Evolutionary conservation across 2,113 vertebrate genomes (phyloP), one percentile per base, ranked within the genome.

Genomic region (Eulacestoma nigropectus): DNA sequence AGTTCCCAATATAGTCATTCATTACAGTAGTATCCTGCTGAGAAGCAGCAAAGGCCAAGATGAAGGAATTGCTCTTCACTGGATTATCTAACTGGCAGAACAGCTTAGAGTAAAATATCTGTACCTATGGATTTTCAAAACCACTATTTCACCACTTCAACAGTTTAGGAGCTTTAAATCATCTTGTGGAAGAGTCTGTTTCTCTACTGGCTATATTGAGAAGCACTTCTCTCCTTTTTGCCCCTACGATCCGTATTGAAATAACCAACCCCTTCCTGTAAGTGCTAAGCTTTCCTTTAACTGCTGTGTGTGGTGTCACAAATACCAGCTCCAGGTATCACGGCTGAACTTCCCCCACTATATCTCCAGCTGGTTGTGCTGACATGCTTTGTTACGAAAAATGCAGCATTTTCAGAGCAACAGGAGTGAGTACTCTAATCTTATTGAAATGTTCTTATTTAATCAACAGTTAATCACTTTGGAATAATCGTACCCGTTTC

Each of bases 181-280:
- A 22, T 9, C 32, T 47, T 47, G 21, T 62, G 46, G 59, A 73
- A 69, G 29, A 37, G 17, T n/a, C 27, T 90, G 6, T 63, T 81
- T 87, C 29, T 37, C 15, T 49, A 2, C 29, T 62, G 42, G 32
- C 16, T 75, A 2, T 41, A 57, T 1, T 49, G 56, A 70, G 42
- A 69, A 91, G 39, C 13, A 49, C 19, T 62, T 63, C 11, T 65
- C 39, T 85, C 41, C 27, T 49, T 77, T 87, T 74, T 20, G 8
- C 27, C 32, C 18, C 42, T 57, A 4, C 0, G 1, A 50, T 22
- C 29, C 1, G 1, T 65, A 7, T 9, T 17, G 12, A 37, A 62
- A 13, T 37, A 60, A 65, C 26, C 16, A 33, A 29, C 8, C 25
- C 42, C 39, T 65, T 49, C 29, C 62, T 69, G 42, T 64, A 47